These are phyloP conservation scores for Leptopilina clavipes DNA, from an alignment of 1,140 invertebrate genomes.

Conservation along the genomic window DNA sequence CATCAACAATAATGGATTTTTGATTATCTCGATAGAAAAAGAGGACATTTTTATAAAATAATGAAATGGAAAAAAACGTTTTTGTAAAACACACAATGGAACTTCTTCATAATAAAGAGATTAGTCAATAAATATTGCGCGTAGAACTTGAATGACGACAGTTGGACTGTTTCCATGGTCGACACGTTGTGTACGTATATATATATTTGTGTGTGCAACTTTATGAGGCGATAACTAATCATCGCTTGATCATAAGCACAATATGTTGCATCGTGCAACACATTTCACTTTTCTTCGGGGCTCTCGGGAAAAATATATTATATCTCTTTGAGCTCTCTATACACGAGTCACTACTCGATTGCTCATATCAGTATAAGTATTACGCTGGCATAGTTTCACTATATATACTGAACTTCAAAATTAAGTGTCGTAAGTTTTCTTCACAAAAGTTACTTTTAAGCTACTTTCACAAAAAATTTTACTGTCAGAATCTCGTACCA, in stretches of 20 bases:
- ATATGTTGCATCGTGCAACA: constrained; percentile 18
- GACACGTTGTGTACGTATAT: background rate
- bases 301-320: constrained; percentile 3
- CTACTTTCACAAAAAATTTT: background rate
- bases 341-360: constrained; percentile 15
- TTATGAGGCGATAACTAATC: constrained; percentile 32
- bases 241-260: constrained; percentile 21
- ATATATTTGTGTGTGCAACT: background rate
- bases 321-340: constrained; percentile 1
- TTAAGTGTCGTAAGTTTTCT: background rate
- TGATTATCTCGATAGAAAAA: background rate
- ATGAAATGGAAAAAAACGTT: too few relatives aligned
- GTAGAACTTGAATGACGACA: constrained; percentile 1
- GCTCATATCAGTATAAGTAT: constrained; percentile 6
- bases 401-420: background rate
- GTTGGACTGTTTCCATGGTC: constrained; percentile 11
- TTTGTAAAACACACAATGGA: constrained; percentile 20
- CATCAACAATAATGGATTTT: background rate
- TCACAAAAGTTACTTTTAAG: background rate
- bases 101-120: background rate
- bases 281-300: constrained; percentile 12
- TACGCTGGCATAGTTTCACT: constrained; percentile 14
- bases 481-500: background rate
- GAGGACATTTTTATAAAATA: background rate
- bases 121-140: constrained; percentile 1